Evolutionary conservation across 2,888 invertebrate species (phyloP), one percentile per base, ranked within the genome.

Genomic region (Lamellibrachia satsuma): DNA sequence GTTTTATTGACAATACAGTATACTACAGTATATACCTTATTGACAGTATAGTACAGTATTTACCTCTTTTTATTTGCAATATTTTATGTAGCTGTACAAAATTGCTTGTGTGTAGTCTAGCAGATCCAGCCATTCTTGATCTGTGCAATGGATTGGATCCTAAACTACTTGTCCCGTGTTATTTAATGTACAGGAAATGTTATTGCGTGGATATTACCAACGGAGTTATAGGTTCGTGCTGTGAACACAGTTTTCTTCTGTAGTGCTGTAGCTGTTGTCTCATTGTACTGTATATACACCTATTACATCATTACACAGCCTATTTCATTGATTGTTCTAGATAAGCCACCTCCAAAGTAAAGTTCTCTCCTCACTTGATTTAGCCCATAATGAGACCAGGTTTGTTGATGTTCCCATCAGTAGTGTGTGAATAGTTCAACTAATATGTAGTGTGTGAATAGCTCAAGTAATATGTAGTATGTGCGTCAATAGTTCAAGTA

Each of bases 131-230:
- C 3, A 15, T 60, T 60, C 60, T 9, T 60, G 60, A 60, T 60
- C 60, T 7, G 22, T 15, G 39, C 60, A 60, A 15, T 22, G 22
- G 75, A 75, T 75, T 75, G 75, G 75, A 75, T 75, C 4, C 75
- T 15, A 11, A 75, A 75, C 75, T 55, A 9, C 55, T 22, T 75
- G 75, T 6, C 75, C 75, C 15, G 6, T 75, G 75, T 75, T 75
- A 75, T 75, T 75, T 75, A 75, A 75, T 75, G 75, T 75, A 75
- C 75, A 75, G 75, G n/a, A 75, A n/a, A 22, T 75, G 15, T 75
- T 75, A 22, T 75, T 15, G 75, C n/a, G 75, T 75, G n/a, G 75
- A 15, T 75, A 75, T 75, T 75, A 75, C 22, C 22, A 6, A 75
- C 75, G 6, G 75, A n/a, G n/a, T 75, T 75, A 75, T 15, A 15